phyloP scores from a whole-genome alignment of 2,797 vertebrate genomes.

The Muscicapa striata region DNA sequence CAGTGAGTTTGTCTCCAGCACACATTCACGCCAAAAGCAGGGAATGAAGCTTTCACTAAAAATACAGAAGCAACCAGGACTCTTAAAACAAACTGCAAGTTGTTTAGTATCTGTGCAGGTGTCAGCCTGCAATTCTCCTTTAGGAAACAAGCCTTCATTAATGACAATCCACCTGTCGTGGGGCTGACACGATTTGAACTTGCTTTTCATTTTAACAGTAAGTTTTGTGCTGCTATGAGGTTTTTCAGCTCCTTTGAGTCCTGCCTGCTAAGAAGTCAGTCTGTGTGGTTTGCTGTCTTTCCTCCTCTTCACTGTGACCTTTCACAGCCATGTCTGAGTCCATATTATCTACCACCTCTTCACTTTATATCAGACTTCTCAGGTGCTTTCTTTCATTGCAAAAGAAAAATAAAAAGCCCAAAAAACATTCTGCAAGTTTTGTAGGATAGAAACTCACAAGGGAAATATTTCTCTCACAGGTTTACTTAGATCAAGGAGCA shows the following conservation, averaged over 20 bases:
- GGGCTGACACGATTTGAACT: background rate
- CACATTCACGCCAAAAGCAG: background rate
- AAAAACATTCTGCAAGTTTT: background rate
- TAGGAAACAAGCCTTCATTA: background rate
- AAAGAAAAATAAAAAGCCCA: background rate
- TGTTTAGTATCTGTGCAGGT: background rate
- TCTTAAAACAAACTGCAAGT: background rate
- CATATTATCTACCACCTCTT: slow-evolving; percentile 5
- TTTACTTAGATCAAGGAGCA: background rate
- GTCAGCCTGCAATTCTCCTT: background rate
- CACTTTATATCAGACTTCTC: background rate
- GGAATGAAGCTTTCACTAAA: background rate
- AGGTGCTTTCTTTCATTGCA: background rate
- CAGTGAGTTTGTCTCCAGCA: background rate
- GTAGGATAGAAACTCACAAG: background rate
- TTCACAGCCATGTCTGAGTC: background rate
- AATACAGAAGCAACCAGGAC: background rate
- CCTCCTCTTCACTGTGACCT: slow-evolving; percentile 25
- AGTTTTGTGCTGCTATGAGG: background rate
- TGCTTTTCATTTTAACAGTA: background rate
- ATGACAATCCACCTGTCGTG: background rate
- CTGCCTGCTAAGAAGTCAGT: background rate
- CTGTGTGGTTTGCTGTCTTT: background rate
- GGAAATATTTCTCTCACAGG: background rate
- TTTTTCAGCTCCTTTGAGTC: background rate